phyloP scores from a whole-genome alignment of 2,113 vertebrate species.

The Elaphurus davidianus region DNA sequence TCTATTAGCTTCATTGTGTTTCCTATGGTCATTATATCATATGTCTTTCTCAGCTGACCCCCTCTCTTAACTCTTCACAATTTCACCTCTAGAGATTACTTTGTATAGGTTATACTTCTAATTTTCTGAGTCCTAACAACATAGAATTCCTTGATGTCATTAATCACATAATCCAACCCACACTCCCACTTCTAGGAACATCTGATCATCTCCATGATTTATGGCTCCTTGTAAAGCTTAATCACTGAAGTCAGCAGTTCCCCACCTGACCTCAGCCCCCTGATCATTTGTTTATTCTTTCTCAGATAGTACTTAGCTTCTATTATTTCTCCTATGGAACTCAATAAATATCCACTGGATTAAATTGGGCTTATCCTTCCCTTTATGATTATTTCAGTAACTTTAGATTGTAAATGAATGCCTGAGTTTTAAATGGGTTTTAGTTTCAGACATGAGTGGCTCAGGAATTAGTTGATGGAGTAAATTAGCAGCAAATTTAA shows the following conservation, averaged over 20 bases:
- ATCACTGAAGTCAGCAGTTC: neutral
- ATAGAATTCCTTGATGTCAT: neutral
- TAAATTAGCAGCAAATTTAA: neutral
- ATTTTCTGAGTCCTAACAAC: neutral
- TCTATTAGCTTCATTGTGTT: neutral
- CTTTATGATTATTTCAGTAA: constrained; percentile 14
- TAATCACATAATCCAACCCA: constrained; percentile 22
- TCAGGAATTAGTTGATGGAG: neutral
- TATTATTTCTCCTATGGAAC: neutral
- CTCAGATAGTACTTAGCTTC: neutral
- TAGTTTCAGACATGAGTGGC: neutral
- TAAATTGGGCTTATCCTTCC: neutral
- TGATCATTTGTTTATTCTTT: constrained; percentile 20
- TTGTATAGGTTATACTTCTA: neutral
- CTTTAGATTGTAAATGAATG: neutral
- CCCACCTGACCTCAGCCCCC: neutral
- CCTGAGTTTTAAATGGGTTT: neutral
- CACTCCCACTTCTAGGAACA: neutral
- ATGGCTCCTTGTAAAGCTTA: constrained; percentile 24
- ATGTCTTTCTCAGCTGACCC: neutral
- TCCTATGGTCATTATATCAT: neutral
- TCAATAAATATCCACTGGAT: neutral
- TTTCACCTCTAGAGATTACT: neutral
- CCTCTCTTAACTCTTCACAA: neutral
- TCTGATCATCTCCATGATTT: constrained; percentile 16